Conservation (phyloP, 30 jellyfish, hydroid and myxozoan genomes). For the Aurelia coerulea region DNA sequence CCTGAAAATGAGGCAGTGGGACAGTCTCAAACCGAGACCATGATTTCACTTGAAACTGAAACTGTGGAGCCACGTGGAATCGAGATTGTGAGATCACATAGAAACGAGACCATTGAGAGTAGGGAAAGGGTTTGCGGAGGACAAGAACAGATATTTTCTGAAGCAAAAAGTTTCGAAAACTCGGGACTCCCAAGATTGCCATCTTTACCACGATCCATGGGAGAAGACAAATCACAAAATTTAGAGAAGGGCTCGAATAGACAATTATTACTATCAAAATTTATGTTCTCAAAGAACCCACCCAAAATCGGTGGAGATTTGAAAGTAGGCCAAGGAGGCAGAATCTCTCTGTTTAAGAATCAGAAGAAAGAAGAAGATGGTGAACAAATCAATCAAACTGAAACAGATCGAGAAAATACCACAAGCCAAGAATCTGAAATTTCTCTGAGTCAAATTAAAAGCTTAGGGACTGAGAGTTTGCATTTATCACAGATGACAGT, state of each 20-base stretch:
- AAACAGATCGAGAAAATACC: conserved; percentile 1
- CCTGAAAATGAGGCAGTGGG: conserved; percentile 19
- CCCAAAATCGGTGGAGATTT: background rate
- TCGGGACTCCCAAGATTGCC: background rate
- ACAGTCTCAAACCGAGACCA: too few relatives aligned
- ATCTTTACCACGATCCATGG: background rate
- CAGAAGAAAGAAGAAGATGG: background rate
- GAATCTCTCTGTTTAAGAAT: conserved; percentile 21
- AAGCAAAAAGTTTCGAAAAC: too few relatives aligned
- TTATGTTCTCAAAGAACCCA: conserved; percentile 13
- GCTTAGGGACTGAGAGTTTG: conserved; percentile 4
- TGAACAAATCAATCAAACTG: background rate
- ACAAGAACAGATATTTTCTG: background rate
- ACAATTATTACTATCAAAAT: conserved; percentile 8
- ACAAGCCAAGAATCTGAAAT: background rate
- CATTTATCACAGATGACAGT: conserved; percentile 11
- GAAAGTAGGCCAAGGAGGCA: background rate
- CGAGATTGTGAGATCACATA: background rate
- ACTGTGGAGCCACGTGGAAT: too few relatives aligned
- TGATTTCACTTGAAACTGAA: too few relatives aligned
- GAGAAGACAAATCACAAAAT: background rate
- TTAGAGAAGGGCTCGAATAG: background rate
- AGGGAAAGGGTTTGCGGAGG: background rate
- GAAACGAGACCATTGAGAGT: background rate
- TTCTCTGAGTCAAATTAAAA: background rate